These are phyloP conservation scores for Drosophila nigricruria DNA, from an alignment of 2,888 invertebrate species.

Conservation along the genomic window DNA sequence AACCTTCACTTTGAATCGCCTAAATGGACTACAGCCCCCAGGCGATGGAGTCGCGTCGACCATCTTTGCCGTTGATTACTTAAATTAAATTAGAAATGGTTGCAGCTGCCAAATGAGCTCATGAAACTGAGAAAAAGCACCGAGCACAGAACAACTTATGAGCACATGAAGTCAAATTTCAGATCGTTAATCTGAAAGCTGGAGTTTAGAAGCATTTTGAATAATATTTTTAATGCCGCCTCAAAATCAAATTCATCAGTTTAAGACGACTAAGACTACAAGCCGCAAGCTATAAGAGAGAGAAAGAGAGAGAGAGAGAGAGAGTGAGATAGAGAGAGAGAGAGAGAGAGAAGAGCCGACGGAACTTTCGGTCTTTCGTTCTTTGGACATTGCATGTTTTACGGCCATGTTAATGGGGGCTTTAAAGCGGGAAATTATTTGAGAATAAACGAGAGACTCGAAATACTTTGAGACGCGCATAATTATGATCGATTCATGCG, in stretches of 20 bases:
- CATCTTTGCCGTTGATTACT: conserved; percentile 7
- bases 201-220: conserved; percentile 11
- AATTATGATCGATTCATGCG: conserved; percentile 75
- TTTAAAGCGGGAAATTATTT: conserved; percentile 59
- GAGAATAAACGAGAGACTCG: conserved; percentile 3
- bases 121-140: conserved; percentile 24
- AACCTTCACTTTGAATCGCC: conserved; percentile 5
- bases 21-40: not conserved
- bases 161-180: not conserved
- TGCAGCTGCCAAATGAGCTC: conserved; percentile 5
- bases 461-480: conserved; percentile 23
- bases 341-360: conserved; percentile 15
- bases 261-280: conserved; percentile 8
- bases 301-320: not conserved
- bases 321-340: not conserved
- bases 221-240: conserved; percentile 25
- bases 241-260: conserved; percentile 10
- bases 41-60: not conserved
- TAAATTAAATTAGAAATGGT: conserved; percentile 20
- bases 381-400: conserved; percentile 43
- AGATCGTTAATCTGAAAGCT: not conserved
- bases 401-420: conserved; percentile 66
- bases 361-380: conserved; percentile 10
- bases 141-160: not conserved
- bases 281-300: not conserved